Conservation (phyloP, 2,113 vertebrate genomes). For the Rhinichthys klamathensis region DNA sequence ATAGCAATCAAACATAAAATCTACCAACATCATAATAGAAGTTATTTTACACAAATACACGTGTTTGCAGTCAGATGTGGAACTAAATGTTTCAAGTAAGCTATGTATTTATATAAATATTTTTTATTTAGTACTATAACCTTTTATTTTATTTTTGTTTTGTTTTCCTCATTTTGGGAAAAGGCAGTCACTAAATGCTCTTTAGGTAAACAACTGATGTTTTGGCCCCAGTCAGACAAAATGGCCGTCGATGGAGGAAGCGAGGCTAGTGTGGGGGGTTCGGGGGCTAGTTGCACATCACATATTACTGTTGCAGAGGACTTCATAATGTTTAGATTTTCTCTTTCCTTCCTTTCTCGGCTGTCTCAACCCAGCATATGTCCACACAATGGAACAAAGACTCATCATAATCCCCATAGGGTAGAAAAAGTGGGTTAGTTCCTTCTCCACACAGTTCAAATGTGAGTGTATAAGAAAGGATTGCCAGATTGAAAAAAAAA, state of each 20-base stretch:
- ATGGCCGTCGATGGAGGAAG: constrained; percentile 60
- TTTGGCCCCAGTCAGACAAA: constrained; percentile 48
- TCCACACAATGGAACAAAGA: constrained; percentile 10
- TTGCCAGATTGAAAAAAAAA: constrained; percentile 25
- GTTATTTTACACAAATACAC: not conserved
- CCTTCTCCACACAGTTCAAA: not conserved
- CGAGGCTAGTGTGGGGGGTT: constrained; percentile 1
- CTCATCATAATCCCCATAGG: not conserved
- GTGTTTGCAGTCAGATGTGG: not conserved
- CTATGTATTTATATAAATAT: not conserved
- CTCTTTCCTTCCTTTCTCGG: not conserved
- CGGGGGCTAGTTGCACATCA: not conserved
- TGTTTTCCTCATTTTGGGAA: not conserved
- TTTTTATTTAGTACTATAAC: not conserved
- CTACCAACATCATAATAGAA: not conserved
- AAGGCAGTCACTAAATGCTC: constrained; percentile 29
- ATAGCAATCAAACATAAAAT: not conserved
- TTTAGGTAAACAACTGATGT: constrained; percentile 73
- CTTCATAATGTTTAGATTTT: constrained; percentile 21
- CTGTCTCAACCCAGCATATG: not conserved
- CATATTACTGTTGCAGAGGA: not conserved
- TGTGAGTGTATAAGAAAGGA: not conserved
- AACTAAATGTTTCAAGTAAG: not conserved
- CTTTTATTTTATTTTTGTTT: constrained; percentile 15
- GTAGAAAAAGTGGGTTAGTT: constrained; percentile 16